Base-by-base conservation (phyloP, 2,888 invertebrate species). In the Dichetophora obliterata region DNA sequence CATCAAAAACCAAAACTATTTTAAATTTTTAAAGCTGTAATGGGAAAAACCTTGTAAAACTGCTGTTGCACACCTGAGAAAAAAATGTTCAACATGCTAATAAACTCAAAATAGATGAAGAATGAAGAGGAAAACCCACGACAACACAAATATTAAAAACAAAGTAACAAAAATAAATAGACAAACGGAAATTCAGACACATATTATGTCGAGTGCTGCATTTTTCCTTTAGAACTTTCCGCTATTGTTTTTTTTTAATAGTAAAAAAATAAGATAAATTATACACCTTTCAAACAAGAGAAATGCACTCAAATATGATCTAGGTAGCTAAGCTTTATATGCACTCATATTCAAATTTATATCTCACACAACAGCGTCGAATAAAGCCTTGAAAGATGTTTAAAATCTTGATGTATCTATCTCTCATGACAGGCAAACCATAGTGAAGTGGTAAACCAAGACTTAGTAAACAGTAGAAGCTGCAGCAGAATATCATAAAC, bases 1-100 rank as follows among this genome's bases (percentile, higher is more conserved):
- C 43, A 43, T 43, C 14, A 2, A 43, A 43, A 11, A 3, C 14
- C 43, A 3, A 43, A 43, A 11, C 43, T 11, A 11, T 43, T 43
- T 11, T 43, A 43, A 1, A 43, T 43, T 43, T 43, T 11, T 43
- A 11, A 43, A 11, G 43, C 14, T 43, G 11, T 43, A 11, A 24
- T 59, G 22, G 27, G 22, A 24, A 59, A 59, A 59, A 59, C 57
- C 57, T 59, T 59, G 57, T 24, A 59, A 59, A 59, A 11, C 43
- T 24, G 11, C 57, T 59, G 19, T 22, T 27, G 57, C 24, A 59
- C 57, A 59, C 57, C 57, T 59, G 57, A 24, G 57, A 14, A 24
- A 59, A 59, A 59, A 24, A 59, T 59, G n/a, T 24, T 43, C 43
- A 43, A 43, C 43, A 43, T 11, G 43, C 14, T 43, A 43, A 43